phyloP scores from a whole-genome alignment of 2,888 invertebrate species.

The Ophonus ardosiacus region DNA sequence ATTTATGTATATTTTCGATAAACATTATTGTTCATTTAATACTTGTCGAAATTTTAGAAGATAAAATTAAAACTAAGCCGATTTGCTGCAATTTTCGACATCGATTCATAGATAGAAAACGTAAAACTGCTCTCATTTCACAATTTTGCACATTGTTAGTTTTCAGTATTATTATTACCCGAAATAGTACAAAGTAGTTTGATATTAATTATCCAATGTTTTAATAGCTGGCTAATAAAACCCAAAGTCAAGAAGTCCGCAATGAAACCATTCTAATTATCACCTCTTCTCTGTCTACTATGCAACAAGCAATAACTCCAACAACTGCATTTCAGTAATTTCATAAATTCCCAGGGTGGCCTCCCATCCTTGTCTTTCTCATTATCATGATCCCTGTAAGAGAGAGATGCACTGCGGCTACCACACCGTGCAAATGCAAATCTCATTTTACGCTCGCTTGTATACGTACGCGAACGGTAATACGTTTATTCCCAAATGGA shows the following conservation, averaged over 20 bases:
- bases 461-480: constrained; percentile 53
- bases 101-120: no score
- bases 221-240: no score
- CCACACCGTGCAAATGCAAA: constrained; percentile 55
- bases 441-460: constrained; percentile 56
- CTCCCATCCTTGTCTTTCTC: background rate
- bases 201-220: no score
- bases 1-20: no score
- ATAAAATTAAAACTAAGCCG: no score
- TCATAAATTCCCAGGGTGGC: constrained; percentile 30
- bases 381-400: background rate
- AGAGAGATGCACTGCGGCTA: background rate
- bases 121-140: no score
- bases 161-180: no score
- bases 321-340: constrained; percentile 53
- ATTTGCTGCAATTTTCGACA: no score
- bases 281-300: background rate
- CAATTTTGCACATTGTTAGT: no score
- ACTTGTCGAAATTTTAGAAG: no score
- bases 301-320: constrained; percentile 24
- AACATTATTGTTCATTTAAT: no score
- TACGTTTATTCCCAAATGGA: constrained; percentile 61
- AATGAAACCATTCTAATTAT: constrained; percentile 2
- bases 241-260: background rate
- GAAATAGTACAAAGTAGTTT: no score